phyloP scores from a whole-genome alignment of 2,113 vertebrate species.

The Noturus placidus region DNA sequence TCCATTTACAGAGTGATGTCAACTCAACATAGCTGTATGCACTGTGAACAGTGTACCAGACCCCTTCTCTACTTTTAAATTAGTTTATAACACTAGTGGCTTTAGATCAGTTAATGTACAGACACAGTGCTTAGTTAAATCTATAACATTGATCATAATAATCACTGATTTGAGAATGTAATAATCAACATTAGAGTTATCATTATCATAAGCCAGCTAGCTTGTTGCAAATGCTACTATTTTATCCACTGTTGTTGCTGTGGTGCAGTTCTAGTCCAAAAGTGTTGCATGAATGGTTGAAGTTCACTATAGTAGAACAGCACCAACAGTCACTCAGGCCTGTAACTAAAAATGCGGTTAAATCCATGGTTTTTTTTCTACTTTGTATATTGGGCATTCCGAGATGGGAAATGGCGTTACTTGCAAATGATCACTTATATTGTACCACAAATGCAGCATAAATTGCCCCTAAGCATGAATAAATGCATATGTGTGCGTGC shows the following conservation, averaged over 20 bases:
- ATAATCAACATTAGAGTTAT: background rate
- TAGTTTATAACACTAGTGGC: background rate
- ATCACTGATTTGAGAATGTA: background rate
- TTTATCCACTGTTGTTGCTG: background rate
- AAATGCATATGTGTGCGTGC: background rate
- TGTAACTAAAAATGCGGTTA: background rate
- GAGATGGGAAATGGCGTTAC: too few species aligned
- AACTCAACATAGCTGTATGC: background rate
- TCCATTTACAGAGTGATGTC: background rate
- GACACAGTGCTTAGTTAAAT: background rate
- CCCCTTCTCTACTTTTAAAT: background rate
- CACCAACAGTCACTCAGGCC: background rate
- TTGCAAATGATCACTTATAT: too few species aligned
- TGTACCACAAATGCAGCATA: too few species aligned
- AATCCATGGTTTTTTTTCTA: background rate
- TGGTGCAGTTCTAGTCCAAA: background rate
- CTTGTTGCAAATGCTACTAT: background rate
- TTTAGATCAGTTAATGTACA: background rate
- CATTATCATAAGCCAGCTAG: background rate
- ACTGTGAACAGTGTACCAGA: background rate
- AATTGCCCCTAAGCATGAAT: background rate
- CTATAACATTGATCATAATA: background rate
- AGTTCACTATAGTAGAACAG: background rate
- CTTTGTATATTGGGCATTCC: too few species aligned
- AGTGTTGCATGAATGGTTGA: background rate